phyloP scores from a whole-genome alignment of 2,113 vertebrate genomes.

The Dendrocopos noguchii region DNA sequence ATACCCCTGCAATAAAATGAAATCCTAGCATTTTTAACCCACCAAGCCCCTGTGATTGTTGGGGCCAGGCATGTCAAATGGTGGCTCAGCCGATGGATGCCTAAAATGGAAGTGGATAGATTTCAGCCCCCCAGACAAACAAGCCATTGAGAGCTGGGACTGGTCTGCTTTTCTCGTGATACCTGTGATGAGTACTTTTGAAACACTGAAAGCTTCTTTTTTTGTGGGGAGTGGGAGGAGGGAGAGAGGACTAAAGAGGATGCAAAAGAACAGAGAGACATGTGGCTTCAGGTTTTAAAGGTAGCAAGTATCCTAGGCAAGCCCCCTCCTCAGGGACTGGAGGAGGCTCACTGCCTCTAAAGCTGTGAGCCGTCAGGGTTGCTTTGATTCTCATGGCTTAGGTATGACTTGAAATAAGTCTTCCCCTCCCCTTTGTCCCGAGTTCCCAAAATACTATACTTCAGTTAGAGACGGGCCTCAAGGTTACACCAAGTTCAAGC shows the following conservation, averaged over 20 bases:
- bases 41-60: background rate
- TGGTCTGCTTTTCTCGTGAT: background rate
- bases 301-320: background rate
- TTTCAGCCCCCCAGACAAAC: background rate
- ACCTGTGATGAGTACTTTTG: background rate
- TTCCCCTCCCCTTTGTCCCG: background rate
- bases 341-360: background rate
- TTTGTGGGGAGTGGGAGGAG: background rate
- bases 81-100: background rate
- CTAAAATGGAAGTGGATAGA: background rate
- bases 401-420: background rate
- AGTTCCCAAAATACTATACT: background rate
- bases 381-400: background rate
- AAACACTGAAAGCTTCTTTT: background rate
- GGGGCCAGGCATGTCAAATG: constrained; percentile 8
- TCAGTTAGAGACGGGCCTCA: constrained; percentile 1
- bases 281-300: background rate
- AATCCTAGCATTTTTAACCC: constrained; percentile 69
- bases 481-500: constrained; percentile 25
- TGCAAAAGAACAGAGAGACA: background rate
- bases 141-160: background rate
- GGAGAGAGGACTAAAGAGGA: background rate
- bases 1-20: constrained; percentile 70
- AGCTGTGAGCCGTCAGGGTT: background rate
- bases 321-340: background rate